phyloP scores from a whole-genome alignment of 2,113 vertebrate genomes.

The Oreochromis aureus region DNA sequence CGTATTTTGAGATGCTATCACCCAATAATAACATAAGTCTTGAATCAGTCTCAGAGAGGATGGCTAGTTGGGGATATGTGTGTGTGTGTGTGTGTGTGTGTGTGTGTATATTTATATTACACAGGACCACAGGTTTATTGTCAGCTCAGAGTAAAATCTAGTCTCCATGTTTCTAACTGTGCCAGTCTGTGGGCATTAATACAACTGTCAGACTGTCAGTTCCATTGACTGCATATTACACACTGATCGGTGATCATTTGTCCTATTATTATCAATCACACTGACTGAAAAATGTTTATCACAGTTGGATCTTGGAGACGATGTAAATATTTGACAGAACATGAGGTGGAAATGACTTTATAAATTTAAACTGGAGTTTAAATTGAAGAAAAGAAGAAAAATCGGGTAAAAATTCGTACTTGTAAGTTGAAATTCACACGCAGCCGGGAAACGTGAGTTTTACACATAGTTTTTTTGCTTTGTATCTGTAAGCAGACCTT shows the following conservation, averaged over 20 bases:
- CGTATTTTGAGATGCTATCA: not conserved
- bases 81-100: too few species aligned
- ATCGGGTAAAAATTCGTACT: fast-evolving
- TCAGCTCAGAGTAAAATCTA: too few species aligned
- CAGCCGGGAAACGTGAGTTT: fast-evolving
- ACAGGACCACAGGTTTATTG: not conserved
- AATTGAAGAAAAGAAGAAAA: fast-evolving
- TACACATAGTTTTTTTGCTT: not conserved
- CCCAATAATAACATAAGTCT: not conserved
- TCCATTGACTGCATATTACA: not conserved
- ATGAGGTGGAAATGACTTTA: not conserved
- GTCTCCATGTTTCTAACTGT: too few species aligned
- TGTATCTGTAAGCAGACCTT: fast-evolving
- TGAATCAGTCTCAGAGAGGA: not conserved
- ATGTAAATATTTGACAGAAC: not conserved
- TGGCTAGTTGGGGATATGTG: not conserved
- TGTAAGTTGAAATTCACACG: not conserved
- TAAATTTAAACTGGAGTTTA: not conserved
- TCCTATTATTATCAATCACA: not conserved
- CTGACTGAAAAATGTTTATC: not conserved
- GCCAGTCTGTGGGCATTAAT: too few species aligned
- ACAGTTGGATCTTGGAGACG: not conserved
- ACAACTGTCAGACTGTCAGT: too few species aligned
- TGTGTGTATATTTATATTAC: not conserved
- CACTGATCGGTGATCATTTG: not conserved